Percentiles rank a stretch among this genome's conserved stretches.
phyloP scores from a whole-genome alignment of 2,797 vertebrate genomes.

The Acipenser transmontanus region DNA sequence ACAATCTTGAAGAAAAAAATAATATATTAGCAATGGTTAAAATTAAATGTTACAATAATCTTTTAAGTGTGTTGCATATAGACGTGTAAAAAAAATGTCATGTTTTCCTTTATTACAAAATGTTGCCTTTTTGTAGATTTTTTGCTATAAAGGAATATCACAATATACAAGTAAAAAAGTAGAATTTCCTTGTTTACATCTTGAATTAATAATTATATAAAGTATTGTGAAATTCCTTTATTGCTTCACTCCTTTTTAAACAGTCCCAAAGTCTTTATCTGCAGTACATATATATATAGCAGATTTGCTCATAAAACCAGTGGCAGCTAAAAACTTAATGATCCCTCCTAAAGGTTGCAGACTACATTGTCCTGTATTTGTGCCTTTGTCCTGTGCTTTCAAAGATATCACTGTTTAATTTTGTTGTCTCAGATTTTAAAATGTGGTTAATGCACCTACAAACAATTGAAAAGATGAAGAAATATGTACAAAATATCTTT shows the following conservation, averaged over 20 bases:
- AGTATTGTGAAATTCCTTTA: not conserved
- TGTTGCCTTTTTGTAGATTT: slow-evolving; percentile 45
- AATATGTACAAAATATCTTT: no score
- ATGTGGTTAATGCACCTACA: no score
- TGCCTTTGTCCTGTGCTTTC: no score
- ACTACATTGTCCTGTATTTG: not conserved
- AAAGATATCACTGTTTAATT: no score
- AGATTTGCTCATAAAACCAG: not conserved
- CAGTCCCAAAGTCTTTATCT: not conserved
- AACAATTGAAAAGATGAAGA: no score
- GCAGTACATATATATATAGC: not conserved
- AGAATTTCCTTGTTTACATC: no score
- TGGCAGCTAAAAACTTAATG: slow-evolving; percentile 21
- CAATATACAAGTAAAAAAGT: no score
- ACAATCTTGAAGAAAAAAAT: slow-evolving; percentile 53
- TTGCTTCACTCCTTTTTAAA: not conserved
- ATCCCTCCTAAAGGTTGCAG: not conserved
- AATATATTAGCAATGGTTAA: slow-evolving; percentile 38
- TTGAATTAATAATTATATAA: no score
- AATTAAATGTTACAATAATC: slow-evolving; percentile 42
- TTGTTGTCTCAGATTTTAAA: no score
- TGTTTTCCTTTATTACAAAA: slow-evolving; percentile 57
- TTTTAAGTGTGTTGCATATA: slow-evolving; percentile 35
- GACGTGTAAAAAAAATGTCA: slow-evolving; percentile 50
- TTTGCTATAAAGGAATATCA: not conserved